A percentile compares a stretch with the other conserved stretches of the same genome.
Evolutionary conservation across 2,888 invertebrate species (phyloP).

Genomic region (Tenthredo distinguenda): DNA sequence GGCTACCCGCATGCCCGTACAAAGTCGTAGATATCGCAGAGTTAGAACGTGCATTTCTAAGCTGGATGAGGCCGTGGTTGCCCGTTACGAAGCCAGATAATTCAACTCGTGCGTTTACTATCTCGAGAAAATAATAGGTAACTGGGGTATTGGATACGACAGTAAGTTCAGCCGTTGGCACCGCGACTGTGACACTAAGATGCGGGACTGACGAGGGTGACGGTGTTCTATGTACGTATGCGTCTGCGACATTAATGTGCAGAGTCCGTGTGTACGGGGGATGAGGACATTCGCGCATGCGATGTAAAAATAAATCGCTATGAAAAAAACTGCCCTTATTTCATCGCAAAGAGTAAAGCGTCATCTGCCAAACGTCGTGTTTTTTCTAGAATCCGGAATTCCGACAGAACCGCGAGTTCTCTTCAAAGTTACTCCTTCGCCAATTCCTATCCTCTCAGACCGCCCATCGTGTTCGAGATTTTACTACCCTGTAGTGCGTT

Average conservation of each 20-base stretch:
- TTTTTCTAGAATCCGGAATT: slow-evolving; percentile 54
- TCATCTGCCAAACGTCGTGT: slow-evolving; percentile 65
- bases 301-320: slow-evolving; percentile 25
- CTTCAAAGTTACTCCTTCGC: slow-evolving; percentile 11
- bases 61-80: neutral
- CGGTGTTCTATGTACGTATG: neutral
- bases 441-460: neutral
- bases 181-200: slow-evolving; percentile 30
- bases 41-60: slow-evolving; percentile 24
- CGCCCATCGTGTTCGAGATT: neutral
- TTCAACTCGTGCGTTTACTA: slow-evolving; percentile 38
- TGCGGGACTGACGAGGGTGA: slow-evolving; percentile 29
- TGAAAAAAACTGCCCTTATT: slow-evolving; percentile 40
- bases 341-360: slow-evolving; percentile 66
- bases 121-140: slow-evolving; percentile 21
- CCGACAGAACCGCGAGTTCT: neutral
- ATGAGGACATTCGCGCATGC: slow-evolving; percentile 17
- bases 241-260: neutral
- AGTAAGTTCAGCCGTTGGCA: slow-evolving; percentile 38
- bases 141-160: slow-evolving; percentile 28
- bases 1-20: slow-evolving; percentile 17
- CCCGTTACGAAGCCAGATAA: slow-evolving; percentile 12
- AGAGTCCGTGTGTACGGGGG: neutral
- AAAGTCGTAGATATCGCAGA: slow-evolving; percentile 31
- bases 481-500: slow-evolving; percentile 18